phyloP scores from a whole-genome alignment of 1,140 invertebrate species.

The Euglossa dilemma region DNA sequence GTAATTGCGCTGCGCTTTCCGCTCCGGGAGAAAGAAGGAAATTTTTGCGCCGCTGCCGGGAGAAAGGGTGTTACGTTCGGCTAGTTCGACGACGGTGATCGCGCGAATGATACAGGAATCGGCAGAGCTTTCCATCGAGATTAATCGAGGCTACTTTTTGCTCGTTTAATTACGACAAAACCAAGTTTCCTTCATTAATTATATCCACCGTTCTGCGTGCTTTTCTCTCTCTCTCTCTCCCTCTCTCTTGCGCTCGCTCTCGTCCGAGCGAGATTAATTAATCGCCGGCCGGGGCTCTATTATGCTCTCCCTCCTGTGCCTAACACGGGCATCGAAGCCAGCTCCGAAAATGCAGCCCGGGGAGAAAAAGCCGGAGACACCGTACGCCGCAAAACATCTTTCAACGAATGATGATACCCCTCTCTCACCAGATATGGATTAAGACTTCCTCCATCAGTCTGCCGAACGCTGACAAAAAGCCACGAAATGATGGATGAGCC shows the following conservation, averaged over 20 bases:
- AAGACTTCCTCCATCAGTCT: slow-evolving; percentile 63
- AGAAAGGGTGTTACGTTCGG: not conserved
- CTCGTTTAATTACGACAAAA: slow-evolving; percentile 47
- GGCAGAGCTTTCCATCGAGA: slow-evolving; percentile 29
- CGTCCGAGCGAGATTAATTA: slow-evolving; percentile 45
- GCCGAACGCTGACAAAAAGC: slow-evolving; percentile 63
- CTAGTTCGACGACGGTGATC: not conserved
- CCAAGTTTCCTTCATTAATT: slow-evolving; percentile 51
- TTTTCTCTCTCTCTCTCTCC: not conserved
- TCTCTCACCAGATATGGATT: slow-evolving; percentile 54
- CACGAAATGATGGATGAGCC: slow-evolving; percentile 61
- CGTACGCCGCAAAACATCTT: slow-evolving; percentile 52
- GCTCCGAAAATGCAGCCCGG: slow-evolving; percentile 26
- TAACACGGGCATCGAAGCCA: slow-evolving; percentile 30
- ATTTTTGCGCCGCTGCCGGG: not conserved
- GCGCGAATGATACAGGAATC: not conserved
- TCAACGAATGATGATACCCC: slow-evolving; percentile 59
- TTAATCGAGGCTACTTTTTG: slow-evolving; percentile 42
- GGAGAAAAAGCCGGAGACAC: slow-evolving; percentile 50
- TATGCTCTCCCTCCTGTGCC: slow-evolving; percentile 19
- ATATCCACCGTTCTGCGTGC: slow-evolving; percentile 17
- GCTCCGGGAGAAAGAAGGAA: not conserved
- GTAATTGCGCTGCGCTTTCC: not conserved
- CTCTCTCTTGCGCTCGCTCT: not conserved
- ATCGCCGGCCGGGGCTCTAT: slow-evolving; percentile 31